These are phyloP conservation scores for Andrena hattorfiana DNA, from an alignment of 2,888 invertebrate species.

Conservation along the genomic window DNA sequence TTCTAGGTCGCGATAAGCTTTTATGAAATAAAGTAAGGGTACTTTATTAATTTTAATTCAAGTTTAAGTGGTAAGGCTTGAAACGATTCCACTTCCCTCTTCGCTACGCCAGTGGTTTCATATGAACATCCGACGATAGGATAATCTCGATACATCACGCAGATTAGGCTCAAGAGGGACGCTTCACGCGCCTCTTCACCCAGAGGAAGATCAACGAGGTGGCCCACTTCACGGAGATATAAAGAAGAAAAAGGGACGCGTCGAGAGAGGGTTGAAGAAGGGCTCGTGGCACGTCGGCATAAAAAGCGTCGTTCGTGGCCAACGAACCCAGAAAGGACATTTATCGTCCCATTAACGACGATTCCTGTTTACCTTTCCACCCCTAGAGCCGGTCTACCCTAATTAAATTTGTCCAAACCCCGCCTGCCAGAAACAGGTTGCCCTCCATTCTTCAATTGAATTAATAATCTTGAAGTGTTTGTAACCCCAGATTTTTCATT, in stretches of 20 bases:
- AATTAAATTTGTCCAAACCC: slow-evolving; percentile 16
- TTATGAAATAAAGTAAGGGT: too few relatives aligned
- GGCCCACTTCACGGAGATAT: slow-evolving; percentile 59
- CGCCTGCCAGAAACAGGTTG: too few relatives aligned
- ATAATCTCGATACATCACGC: slow-evolving; percentile 47
- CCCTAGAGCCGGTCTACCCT: background rate
- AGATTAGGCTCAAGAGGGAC: slow-evolving; percentile 53
- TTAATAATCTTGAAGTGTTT: too few relatives aligned
- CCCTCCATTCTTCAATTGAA: too few relatives aligned
- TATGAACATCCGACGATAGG: slow-evolving; percentile 26
- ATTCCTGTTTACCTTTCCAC: slow-evolving; percentile 13
- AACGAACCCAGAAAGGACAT: slow-evolving; percentile 47
- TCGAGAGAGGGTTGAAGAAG: slow-evolving; percentile 61
- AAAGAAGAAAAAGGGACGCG: slow-evolving; percentile 60
- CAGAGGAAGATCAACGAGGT: slow-evolving; percentile 61
- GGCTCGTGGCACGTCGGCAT: slow-evolving; percentile 43
- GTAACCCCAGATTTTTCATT: too few relatives aligned
- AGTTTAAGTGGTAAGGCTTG: too few relatives aligned
- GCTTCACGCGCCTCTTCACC: slow-evolving; percentile 55
- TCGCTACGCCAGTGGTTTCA: background rate
- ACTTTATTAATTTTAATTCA: background rate
- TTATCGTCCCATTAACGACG: slow-evolving; percentile 51
- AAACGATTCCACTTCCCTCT: too few relatives aligned
- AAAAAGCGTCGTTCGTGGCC: slow-evolving; percentile 33
- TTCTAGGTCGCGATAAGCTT: too few relatives aligned